Conservation (phyloP, 2,797 vertebrate species). For the Mustela erminea region DNA sequence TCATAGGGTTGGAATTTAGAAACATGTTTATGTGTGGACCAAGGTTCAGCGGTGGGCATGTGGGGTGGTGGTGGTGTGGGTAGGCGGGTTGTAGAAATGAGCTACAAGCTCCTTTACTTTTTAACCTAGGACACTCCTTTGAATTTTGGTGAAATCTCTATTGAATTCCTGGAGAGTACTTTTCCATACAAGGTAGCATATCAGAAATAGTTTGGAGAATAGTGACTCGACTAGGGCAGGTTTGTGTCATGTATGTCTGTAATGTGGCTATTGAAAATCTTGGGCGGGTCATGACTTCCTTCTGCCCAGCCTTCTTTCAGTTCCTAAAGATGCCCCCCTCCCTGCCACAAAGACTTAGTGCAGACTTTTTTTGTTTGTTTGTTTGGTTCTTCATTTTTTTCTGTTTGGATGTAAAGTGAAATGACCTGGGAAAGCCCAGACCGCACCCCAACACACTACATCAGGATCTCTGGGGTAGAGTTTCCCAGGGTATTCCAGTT, state of each 20-base stretch:
- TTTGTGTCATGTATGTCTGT: background rate
- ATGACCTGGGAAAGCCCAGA: background rate
- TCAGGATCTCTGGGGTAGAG: background rate
- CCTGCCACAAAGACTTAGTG: background rate
- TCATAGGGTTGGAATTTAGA: background rate
- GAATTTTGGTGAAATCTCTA: background rate
- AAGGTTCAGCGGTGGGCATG: background rate
- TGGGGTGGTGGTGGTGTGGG: accelerated
- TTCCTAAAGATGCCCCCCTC: background rate
- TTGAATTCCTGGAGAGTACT: slow-evolving; percentile 14
- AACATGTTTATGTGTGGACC: background rate
- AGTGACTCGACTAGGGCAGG: background rate
- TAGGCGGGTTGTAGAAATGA: background rate
- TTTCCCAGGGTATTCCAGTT: background rate
- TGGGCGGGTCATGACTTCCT: background rate
- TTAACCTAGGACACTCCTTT: background rate
- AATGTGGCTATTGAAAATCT: background rate
- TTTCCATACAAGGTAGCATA: background rate
- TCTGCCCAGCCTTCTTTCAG: background rate
- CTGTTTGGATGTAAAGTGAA: background rate
- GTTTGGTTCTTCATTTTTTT: background rate
- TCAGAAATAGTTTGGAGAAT: background rate
- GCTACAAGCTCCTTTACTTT: slow-evolving; percentile 35
- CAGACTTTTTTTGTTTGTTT: background rate
- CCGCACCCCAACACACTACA: background rate